Conservation (phyloP, 2,888 invertebrate genomes). For the Rapana venosa region DNA sequence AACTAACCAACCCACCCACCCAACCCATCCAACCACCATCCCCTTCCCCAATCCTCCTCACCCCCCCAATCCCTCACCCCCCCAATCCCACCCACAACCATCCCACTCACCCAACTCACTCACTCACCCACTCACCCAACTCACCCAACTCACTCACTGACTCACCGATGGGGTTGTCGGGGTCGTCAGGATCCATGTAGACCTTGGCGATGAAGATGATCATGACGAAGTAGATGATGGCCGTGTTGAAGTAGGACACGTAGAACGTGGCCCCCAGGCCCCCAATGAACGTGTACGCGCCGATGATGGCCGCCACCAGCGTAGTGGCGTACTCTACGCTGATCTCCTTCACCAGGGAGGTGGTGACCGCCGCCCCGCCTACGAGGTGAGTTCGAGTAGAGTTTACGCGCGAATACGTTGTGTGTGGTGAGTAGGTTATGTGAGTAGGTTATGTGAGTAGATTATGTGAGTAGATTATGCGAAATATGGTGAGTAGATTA, state of each 20-base stretch:
- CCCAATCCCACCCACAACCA: neutral
- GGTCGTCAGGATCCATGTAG: constrained; percentile 64
- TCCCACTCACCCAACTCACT: neutral
- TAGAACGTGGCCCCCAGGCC: constrained; percentile 78
- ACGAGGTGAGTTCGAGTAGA: too few species aligned
- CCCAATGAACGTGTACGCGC: constrained; percentile 75
- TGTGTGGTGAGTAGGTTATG: too few species aligned
- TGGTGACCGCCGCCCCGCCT: constrained; percentile 75
- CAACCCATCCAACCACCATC: too few species aligned
- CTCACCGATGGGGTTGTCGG: constrained; percentile 60
- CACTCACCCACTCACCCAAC: neutral
- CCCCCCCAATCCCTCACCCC: too few species aligned
- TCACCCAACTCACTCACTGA: neutral
- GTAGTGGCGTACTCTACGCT: constrained; percentile 74
- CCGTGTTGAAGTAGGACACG: constrained; percentile 78
- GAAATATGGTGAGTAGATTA: too few species aligned
- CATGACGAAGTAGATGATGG: constrained; percentile 74
- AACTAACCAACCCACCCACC: too few species aligned
- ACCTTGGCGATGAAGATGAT: constrained; percentile 73
- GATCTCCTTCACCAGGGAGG: constrained; percentile 72
- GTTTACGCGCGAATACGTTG: too few species aligned
- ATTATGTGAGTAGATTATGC: too few species aligned
- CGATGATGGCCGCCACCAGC: constrained; percentile 73
- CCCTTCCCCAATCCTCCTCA: too few species aligned
- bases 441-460: too few species aligned